A percentile compares a stretch with the other conserved stretches of the same genome.
These are phyloP conservation scores for Molanna angustata DNA, from an alignment of 2,888 invertebrate species.

Conservation along the genomic window DNA sequence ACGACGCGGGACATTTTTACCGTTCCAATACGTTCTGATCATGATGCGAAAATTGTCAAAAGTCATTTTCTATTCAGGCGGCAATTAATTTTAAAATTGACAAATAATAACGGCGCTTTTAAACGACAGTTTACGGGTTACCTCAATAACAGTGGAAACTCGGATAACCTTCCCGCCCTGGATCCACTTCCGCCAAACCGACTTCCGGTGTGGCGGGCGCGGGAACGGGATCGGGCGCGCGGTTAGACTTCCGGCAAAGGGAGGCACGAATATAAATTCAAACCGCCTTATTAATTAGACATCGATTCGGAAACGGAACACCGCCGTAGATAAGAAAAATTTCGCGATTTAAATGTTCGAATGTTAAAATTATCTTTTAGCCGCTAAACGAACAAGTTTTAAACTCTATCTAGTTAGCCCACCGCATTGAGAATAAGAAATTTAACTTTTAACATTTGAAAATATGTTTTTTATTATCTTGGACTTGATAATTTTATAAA, in stretches of 20 bases:
- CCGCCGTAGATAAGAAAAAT: too few species aligned
- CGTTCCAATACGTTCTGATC: too few species aligned
- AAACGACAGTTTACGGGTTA: conserved; percentile 17
- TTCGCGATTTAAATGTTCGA: background rate
- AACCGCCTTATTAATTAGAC: conserved; percentile 26
- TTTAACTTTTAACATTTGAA: too few species aligned
- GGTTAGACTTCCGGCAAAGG: conserved; percentile 25
- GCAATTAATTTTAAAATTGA: conserved; percentile 19
- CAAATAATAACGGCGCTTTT: conserved; percentile 15
- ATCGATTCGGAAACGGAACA: conserved; percentile 15
- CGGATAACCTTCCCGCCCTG: background rate
- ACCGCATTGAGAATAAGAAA: too few species aligned
- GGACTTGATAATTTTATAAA: too few species aligned
- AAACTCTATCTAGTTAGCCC: too few species aligned
- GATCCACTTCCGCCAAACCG: conserved; percentile 10
- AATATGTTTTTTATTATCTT: too few species aligned
- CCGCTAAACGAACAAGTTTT: too few species aligned
- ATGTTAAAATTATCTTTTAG: background rate
- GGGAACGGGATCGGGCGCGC: too few species aligned
- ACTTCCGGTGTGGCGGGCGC: conserved; percentile 20
- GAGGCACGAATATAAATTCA: conserved; percentile 21
- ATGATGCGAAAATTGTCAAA: too few species aligned
- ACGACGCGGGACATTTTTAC: too few species aligned
- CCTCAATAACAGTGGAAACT: conserved; percentile 5
- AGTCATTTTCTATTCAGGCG: too few species aligned